Evolutionary conservation across 2,113 vertebrate genomes (phyloP), one percentile per base, ranked within the genome.

Genomic region (Ivindomyrus marchei): DNA sequence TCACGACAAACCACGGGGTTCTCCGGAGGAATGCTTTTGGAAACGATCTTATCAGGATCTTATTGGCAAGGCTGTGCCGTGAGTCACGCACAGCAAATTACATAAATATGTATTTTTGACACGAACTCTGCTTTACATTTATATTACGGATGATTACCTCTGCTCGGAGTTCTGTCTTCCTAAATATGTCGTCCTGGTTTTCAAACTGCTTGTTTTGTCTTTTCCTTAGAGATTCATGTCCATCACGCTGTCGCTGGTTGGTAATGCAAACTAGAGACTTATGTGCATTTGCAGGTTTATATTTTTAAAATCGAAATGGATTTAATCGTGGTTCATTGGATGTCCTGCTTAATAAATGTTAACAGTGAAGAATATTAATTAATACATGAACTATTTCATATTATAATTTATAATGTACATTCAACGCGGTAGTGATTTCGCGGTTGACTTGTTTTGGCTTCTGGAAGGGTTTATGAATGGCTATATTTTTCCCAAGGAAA

Each of bases 1-100:
- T 62, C 52, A 89, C 88, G 74, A 89, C 70, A n/a, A 49, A 52
- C 50, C 27, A 39, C 49, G 47, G 74, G 49, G 39, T 8, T 24
- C 17, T 89, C 66, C 24, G 49, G 70, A 83, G 70, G 17, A 80
- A 53, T 31, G 53, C 19, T 83, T 66, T 42, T 53, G 70, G 49
- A 89, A 89, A 31, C 21, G 36, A n/a, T 21, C 45, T 89, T 89
- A 74, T 74, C 88, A 74, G 42, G 45, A 49, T 89, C 13, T 74
- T 15, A 49, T 49, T 49, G 42, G 58, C 66, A 31, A 49, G 5
- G 45, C 58, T 89, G 62, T 13, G 15, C 11, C 31, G 85, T 31
- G 50, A 87, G 49, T 87, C 85, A 87, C 49, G 49, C 4, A 87
- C 83, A 45, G 39, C 42, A 85, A 49, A n/a, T 49, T 27, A 86